Base-by-base conservation (phyloP, 2,797 vertebrate genomes). In the Muscicapa striata region DNA sequence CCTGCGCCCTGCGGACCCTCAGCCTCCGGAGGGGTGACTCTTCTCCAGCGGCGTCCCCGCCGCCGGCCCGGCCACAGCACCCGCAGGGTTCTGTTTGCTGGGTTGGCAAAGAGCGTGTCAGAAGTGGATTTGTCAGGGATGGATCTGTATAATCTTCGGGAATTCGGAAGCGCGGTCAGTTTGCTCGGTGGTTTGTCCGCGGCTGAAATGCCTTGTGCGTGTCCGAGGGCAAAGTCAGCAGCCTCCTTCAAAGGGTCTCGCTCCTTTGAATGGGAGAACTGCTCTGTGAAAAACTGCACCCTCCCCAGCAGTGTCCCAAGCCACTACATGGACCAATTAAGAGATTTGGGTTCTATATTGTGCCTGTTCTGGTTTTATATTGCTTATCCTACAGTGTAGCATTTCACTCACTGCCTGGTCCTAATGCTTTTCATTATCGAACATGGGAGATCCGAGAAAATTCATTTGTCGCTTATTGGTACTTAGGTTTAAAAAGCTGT, bases 281-380 rank as follows among this genome's bases (percentile, higher is more conserved):
- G 5, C 26, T 6, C 73, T 3, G 1, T 51, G 73, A 32, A 34
- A 69, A 66, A 5, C 27, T 15, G 34, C 48, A 22, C 40, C 23
- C 55, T 77, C 13, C 18, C 30, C 9, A 6, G 52, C 48, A n/a
- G 40, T 1, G 54, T 57, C 93, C 92, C 16, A 1, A 15, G 38
- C 49, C 30, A 0, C 57, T 38, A 0, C 30, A 0, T 1, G 24
- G 43, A 32, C 30, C 32, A 3, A 16, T 30, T 30, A 15, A 14
- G 22, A 41, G 52, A 1, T 49, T 38, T 13, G 36, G 15, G 21
- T 40, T 62, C 40, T 36, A 0, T 36, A 2, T 13, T 7, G 40
- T 58, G 46, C 18, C 23, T 9, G 11, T 40, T 38, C 19, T 3
- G 22, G 16, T 51, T 52, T 30, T 29, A 0, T 49, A 6, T 46